These are phyloP conservation scores for Rotaria socialis DNA, from an alignment of 2,888 invertebrate genomes.

Conservation along the genomic window DNA sequence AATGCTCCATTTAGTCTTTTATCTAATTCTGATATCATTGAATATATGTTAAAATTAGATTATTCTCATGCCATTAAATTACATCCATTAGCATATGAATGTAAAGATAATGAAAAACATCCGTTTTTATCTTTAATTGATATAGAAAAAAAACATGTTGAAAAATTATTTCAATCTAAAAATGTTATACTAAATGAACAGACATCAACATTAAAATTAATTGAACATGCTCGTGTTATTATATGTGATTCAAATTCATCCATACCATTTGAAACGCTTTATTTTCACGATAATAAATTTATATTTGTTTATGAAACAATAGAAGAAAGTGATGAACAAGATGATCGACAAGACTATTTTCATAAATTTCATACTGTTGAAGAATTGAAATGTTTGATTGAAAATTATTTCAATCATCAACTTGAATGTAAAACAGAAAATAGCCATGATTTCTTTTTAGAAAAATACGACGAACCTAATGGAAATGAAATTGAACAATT, in stretches of 20 bases:
- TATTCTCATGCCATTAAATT: neutral
- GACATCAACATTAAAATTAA: conserved; percentile 22
- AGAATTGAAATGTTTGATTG: neutral
- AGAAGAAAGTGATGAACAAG: neutral
- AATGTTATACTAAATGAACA: neutral
- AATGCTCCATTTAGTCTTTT: neutral
- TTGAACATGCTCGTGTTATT: neutral
- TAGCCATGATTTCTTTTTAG: conserved; percentile 11
- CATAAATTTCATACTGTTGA: neutral
- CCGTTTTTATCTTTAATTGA: conserved; percentile 9
- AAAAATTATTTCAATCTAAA: neutral
- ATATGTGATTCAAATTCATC: conserved; percentile 35
- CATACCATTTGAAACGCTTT: neutral
- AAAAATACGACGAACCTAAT: neutral
- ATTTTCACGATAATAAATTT: conserved; percentile 34
- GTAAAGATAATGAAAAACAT: neutral
- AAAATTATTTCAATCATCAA: neutral
- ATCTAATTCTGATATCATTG: neutral
- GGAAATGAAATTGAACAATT: conserved; percentile 34
- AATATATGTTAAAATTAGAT: neutral
- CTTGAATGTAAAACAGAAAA: conserved; percentile 16
- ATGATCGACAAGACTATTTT: conserved; percentile 4
- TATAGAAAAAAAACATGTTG: neutral
- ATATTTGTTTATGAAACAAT: conserved; percentile 13
- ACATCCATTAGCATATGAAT: conserved; percentile 27